Evolutionary conservation across 1,140 invertebrate species (phyloP).

Genomic region (Penaeus indicus): DNA sequence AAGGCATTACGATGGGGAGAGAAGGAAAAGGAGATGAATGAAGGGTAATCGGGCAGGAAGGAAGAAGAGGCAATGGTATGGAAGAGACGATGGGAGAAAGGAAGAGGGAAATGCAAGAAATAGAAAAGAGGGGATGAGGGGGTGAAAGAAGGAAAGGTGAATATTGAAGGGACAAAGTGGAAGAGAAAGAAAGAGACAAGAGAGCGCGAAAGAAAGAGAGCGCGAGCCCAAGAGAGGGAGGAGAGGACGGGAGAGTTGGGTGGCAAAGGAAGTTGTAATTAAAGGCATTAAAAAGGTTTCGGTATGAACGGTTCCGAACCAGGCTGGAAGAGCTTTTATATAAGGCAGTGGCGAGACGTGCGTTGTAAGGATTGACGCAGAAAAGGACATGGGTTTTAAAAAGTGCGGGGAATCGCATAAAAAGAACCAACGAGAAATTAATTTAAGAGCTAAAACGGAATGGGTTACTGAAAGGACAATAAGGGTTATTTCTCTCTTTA

Average conservation of each 20-base stretch:
- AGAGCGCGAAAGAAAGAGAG: constrained; percentile 24
- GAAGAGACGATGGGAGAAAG: neutral
- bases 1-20: neutral
- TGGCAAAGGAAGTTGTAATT: neutral
- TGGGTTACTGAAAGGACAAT: no score
- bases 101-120: neutral
- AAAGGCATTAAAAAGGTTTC: constrained; percentile 3
- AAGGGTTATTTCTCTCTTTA: no score
- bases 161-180: neutral
- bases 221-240: constrained; percentile 30
- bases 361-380: no score
- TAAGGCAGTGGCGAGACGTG: no score
- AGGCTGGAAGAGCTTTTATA: neutral
- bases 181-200: constrained; percentile 5
- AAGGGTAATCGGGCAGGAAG: neutral
- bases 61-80: neutral
- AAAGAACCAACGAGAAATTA: no score
- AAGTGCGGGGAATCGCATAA: no score
- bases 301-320: neutral
- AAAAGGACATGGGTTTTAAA: no score
- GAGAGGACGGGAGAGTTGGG: neutral
- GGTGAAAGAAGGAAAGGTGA: constrained; percentile 18
- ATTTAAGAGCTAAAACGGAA: no score
- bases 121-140: neutral
- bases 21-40: neutral